These are phyloP conservation scores for Geopemphigus sp. DNA, from an alignment of 1,140 invertebrate species.

Conservation along the genomic window DNA sequence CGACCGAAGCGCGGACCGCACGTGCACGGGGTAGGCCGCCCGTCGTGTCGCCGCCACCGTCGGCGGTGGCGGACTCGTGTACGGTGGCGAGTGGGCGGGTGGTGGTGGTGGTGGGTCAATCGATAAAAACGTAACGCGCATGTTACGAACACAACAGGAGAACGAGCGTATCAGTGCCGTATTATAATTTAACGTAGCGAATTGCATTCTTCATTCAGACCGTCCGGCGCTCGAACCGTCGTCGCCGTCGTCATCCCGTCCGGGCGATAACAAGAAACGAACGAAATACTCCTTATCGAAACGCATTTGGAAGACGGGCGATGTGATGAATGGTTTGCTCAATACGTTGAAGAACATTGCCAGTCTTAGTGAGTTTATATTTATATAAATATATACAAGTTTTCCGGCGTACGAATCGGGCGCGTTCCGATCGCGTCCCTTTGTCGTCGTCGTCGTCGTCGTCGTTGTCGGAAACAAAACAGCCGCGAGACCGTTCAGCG, in stretches of 20 bases:
- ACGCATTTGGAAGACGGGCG: constrained; percentile 23
- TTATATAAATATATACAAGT: too few species aligned
- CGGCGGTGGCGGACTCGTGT: too few species aligned
- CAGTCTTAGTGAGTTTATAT: constrained; percentile 44
- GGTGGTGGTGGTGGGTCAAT: background rate
- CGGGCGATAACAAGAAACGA: background rate
- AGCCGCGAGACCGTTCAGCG: too few species aligned
- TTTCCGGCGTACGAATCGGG: too few species aligned
- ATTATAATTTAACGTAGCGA: constrained; percentile 8
- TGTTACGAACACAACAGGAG: constrained; percentile 30
- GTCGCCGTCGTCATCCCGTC: constrained; percentile 6
- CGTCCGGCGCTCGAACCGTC: background rate
- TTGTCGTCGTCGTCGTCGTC: too few species aligned
- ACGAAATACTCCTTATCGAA: constrained; percentile 18
- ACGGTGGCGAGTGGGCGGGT: too few species aligned
- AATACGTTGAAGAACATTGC: constrained; percentile 41
- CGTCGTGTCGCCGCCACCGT: background rate
- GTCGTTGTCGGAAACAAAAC: too few species aligned
- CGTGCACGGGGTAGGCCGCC: background rate
- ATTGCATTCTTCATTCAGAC: constrained; percentile 31
- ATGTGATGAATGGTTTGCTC: constrained; percentile 49
- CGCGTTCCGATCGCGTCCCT: too few species aligned
- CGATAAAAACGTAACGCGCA: constrained; percentile 40
- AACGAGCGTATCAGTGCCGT: background rate
- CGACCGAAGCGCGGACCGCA: background rate